Evolutionary conservation across 2,797 vertebrate species (phyloP).

Genomic region (Petrocephalus schoutedeni): DNA sequence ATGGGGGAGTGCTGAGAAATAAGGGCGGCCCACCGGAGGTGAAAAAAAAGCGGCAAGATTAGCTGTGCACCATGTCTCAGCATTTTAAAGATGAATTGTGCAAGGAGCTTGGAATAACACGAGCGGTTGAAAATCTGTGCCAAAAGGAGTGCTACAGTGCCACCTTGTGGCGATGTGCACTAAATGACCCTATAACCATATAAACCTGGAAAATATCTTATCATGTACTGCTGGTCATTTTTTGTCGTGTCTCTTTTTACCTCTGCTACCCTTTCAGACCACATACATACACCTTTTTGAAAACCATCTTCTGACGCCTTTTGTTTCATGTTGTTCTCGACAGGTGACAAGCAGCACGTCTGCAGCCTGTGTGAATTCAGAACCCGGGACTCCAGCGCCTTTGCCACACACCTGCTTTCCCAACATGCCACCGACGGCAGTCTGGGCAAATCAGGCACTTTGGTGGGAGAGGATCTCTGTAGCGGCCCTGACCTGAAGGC

Average conservation of each 20-base stretch:
- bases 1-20: neutral
- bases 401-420: constrained; percentile 53
- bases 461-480: neutral
- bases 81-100: neutral
- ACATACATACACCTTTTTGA: neutral
- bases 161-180: constrained; percentile 46
- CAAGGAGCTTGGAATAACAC: neutral
- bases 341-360: constrained; percentile 73
- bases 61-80: neutral
- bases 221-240: neutral
- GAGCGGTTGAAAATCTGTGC: neutral
- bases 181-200: constrained; percentile 22
- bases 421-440: constrained; percentile 44
- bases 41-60: neutral
- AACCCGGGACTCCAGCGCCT: constrained; percentile 50
- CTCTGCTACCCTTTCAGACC: neutral
- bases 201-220: neutral
- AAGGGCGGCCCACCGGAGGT: neutral
- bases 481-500: neutral
- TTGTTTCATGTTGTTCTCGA: constrained; percentile 31
- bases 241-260: neutral
- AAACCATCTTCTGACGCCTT: constrained; percentile 25
- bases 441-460: constrained; percentile 21
- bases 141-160: constrained; percentile 37
- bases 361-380: constrained; percentile 67